Evolutionary conservation across 30 jellyfish, hydroid and myxozoan species (phyloP).

Genomic region (Catostylus mosaicus): DNA sequence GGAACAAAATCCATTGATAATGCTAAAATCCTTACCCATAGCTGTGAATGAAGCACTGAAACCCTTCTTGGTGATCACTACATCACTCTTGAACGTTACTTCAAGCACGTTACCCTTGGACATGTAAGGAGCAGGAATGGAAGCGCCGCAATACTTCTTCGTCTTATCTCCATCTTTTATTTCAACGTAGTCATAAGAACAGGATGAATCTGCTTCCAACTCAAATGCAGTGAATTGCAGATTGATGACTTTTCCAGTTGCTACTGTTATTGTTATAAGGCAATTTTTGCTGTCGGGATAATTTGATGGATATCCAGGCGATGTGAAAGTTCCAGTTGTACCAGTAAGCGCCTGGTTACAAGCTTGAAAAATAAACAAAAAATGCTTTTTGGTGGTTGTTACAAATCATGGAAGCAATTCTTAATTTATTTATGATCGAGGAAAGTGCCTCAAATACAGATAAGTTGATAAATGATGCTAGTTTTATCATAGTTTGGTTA

Average conservation of each 20-base stretch:
- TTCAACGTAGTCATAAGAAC: slow-evolving; percentile 11
- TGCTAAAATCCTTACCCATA: not conserved
- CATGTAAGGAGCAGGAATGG: not conserved
- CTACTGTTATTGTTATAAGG: not conserved
- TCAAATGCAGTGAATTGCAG: slow-evolving; percentile 9
- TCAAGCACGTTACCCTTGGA: slow-evolving; percentile 11
- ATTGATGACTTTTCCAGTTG: slow-evolving; percentile 2
- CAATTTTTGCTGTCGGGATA: slow-evolving; percentile 19
- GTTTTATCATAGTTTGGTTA: too few relatives aligned
- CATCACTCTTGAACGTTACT: slow-evolving; percentile 19
- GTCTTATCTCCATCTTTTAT: not conserved
- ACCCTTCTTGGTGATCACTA: not conserved
- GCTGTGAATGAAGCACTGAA: slow-evolving; percentile 15
- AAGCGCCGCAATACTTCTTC: slow-evolving; percentile 12
- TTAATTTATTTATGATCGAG: too few relatives aligned
- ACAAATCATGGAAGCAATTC: too few relatives aligned
- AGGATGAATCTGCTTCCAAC: not conserved
- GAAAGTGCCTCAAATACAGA: too few relatives aligned
- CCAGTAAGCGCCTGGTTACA: not conserved
- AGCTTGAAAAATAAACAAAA: not conserved
- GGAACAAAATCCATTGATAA: not conserved
- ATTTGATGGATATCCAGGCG: slow-evolving; percentile 29
- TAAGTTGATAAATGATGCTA: too few relatives aligned
- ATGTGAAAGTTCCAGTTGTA: slow-evolving; percentile 16
- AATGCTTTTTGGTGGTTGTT: not conserved